Conservation (phyloP, 2,113 vertebrate species). For the Dasyornis broadbenti region DNA sequence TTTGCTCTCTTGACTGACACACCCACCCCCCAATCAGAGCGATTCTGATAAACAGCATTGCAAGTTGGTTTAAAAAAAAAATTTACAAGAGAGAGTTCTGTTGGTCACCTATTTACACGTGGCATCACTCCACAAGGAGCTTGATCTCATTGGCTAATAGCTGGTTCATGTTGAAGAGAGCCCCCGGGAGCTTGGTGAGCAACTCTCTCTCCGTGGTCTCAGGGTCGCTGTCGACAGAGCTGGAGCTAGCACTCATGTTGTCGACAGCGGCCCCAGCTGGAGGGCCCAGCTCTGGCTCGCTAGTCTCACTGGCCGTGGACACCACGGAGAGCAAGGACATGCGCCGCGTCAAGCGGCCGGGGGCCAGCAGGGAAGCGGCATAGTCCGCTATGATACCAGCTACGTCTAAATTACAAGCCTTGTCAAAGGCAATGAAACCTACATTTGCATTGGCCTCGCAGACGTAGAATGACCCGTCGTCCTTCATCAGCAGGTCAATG, state of each 20-base stretch:
- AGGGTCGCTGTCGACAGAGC: conserved; percentile 84
- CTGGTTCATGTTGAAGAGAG: conserved; percentile 83
- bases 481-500: conserved; percentile 82
- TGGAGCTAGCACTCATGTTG: conserved; percentile 84
- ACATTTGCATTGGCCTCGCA: conserved; percentile 83
- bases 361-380: conserved; percentile 78
- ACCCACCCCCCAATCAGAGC: conserved; percentile 27
- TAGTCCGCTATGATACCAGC: conserved; percentile 83
- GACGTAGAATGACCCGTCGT: conserved; percentile 80
- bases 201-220: conserved; percentile 81
- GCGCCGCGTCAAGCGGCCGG: conserved; percentile 80
- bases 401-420: conserved; percentile 83
- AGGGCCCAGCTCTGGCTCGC: conserved; percentile 79
- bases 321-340: conserved; percentile 84
- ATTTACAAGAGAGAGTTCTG: conserved; percentile 70
- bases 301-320: conserved; percentile 81
- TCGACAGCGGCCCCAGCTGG: conserved; percentile 78
- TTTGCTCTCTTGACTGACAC: neutral
- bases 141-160: conserved; percentile 83
- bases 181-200: conserved; percentile 80
- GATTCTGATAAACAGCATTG: conserved; percentile 78
- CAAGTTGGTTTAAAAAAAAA: conserved; percentile 70
- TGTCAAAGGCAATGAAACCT: conserved; percentile 85
- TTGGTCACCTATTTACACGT: conserved; percentile 69
- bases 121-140: conserved; percentile 77